Base-by-base conservation (phyloP, 2,888 invertebrate species). In the Octonoba sinensis region DNA sequence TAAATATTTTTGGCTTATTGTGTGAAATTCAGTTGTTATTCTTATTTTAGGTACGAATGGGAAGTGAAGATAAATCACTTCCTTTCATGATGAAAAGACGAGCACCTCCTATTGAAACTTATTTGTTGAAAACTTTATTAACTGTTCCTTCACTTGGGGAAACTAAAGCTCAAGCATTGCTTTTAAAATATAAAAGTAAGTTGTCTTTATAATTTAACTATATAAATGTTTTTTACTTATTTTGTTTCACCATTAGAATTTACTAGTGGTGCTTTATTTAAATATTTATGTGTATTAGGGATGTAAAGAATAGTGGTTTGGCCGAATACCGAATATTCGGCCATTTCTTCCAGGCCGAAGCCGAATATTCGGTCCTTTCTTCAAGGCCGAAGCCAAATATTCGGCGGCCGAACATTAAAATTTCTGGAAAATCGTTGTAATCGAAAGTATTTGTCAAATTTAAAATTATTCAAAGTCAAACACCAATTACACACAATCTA, bases 131-230 rank as follows among this genome's bases (percentile, higher is more conserved):
- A 24, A 78, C 83, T 15, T 64, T 83, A n/a, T 46, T 69, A 20
- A 74, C 66, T 11, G 60, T 83, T 18, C 83, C 83, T 12, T 78
- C 83, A 15, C 54, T 83, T 18, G 83, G 83, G n/a, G 77, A 83
- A 65, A 76, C 76, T 6, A 83, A 83, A 64, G 77, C 83, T n/a
- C 83, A 77, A 65, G 78, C 83, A 15, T 57, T 83, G 36, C 57
- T 83, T 12, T 47, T 76, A 54, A 77, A 69, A 8, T 83, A 65
- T 18, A 72, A 78, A 64, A 70, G 83, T 78, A 69, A 73, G 73
- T 27, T 49, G 11, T 22, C 49, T 65, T 65, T 46, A 3, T 36
- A 11, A 22, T 60, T 20, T 1, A 20, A 60, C 0, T 60, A 20
- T 60, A 22, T 64, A 36, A 3, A 6, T 54, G 15, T 8, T 54